Base-by-base conservation (phyloP, 1,140 invertebrate species). In the Ectropis grisescens region DNA sequence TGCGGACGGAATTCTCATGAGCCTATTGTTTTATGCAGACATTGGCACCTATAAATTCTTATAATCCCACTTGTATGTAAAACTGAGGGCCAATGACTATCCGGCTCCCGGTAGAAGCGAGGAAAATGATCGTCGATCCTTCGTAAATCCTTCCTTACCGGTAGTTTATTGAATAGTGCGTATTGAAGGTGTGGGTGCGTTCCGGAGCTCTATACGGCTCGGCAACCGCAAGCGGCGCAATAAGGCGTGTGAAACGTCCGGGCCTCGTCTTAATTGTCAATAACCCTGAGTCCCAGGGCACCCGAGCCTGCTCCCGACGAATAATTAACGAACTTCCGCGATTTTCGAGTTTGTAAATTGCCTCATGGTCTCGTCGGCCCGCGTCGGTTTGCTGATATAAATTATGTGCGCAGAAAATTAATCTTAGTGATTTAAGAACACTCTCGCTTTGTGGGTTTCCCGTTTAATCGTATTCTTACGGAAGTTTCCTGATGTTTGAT, bases 331-430 rank as follows among this genome's bases (percentile, higher is more conserved):
- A 78, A 80, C 64, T 75, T 80, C 68, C 67, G 56, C 72, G 75
- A 78, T 80, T 78, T 80, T 78, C 67, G 72, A 80, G 68, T 80
- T 80, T 76, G 64, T 76, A 75, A 80, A 78, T 74, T 75, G 64
- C 70, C 67, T 75, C 61, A 75, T 75, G 70, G 68, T 75, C 61
- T 76, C 59, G 58, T 67, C 61, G 65, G 65, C 62, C 61, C 62
- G 58, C 58, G 58, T 64, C 49, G 68, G 65, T 68, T 67, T 59
- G 51, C 48, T 59, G 56, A 51, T 65, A 78, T 80, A 69, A 80
- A 75, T 76, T 75, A 78, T 72, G 62, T 65, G 54, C 60, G 51
- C 53, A 40, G 52, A 74, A 76, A 75, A 80, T 76, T 72, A 69
- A 75, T 80, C 70, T 70, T 54, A 48, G 58, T 64, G 53, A 68